phyloP scores from a whole-genome alignment of 1,140 invertebrate genomes.

The Chelonus insularis region DNA sequence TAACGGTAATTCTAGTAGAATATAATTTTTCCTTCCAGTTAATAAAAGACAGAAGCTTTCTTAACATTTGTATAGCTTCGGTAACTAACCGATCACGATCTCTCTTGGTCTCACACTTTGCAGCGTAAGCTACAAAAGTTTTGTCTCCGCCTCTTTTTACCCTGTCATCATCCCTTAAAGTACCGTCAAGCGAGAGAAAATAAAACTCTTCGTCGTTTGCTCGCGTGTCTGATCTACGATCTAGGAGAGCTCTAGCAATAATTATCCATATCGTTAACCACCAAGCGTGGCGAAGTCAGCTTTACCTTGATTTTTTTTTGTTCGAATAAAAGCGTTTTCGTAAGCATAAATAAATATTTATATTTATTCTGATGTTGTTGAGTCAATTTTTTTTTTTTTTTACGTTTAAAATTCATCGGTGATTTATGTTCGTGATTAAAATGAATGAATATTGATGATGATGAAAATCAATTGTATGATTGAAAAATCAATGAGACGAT shows the following conservation, averaged over 20 bases:
- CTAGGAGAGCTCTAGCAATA: conserved; percentile 21
- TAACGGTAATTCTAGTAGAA: too few relatives aligned
- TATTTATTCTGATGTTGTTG: background rate
- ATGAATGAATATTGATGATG: too few relatives aligned
- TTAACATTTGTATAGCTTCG: conserved; percentile 44
- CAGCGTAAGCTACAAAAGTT: background rate
- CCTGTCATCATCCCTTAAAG: conserved; percentile 10
- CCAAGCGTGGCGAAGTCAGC: conserved; percentile 21
- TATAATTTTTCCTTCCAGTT: too few relatives aligned
- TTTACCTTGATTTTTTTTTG: background rate
- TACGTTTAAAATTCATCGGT: too few relatives aligned
- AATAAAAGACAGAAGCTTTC: conserved; percentile 1
- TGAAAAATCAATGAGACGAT: too few relatives aligned
- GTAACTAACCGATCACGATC: conserved; percentile 40
- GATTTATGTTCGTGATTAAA: too few relatives aligned
- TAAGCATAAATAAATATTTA: background rate
- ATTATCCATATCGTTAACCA: conserved; percentile 30
- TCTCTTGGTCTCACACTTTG: conserved; percentile 25
- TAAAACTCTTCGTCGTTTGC: conserved; percentile 11
- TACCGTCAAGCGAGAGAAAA: background rate
- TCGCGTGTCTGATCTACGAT: conserved; percentile 25
- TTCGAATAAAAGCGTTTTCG: background rate
- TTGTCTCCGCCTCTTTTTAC: background rate
- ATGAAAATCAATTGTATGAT: too few relatives aligned
- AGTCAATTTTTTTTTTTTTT: too few relatives aligned